Conservation (phyloP, 2,113 vertebrate genomes). For the Rhodinocichla rosea region DNA sequence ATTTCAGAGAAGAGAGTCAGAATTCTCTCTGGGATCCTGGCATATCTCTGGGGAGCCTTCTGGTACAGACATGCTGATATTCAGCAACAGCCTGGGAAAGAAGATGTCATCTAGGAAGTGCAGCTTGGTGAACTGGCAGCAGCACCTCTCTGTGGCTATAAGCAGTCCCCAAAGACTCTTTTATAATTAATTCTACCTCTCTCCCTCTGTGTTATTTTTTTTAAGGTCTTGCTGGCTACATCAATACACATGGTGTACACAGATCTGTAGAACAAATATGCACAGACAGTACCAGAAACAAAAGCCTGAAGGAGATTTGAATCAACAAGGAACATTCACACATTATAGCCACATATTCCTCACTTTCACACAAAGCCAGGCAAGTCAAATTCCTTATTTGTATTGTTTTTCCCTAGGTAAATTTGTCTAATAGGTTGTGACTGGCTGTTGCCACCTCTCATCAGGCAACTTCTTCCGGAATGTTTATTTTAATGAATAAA, state of each 20-base stretch:
- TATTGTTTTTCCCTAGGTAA: constrained; percentile 1
- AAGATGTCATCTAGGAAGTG: not conserved
- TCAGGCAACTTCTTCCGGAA: constrained; percentile 19
- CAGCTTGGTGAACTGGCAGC: not conserved
- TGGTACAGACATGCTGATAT: not conserved
- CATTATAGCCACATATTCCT: not conserved
- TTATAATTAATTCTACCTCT: not conserved
- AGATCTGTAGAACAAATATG: not conserved
- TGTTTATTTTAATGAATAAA: constrained; percentile 23
- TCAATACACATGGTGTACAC: not conserved
- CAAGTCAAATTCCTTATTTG: not conserved
- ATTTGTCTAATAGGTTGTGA: constrained; percentile 28
- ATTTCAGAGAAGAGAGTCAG: not conserved
- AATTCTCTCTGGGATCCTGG: not conserved
- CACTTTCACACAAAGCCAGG: not conserved
- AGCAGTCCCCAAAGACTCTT: not conserved
- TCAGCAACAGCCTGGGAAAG: not conserved
- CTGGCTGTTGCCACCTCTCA: not conserved
- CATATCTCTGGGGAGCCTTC: not conserved
- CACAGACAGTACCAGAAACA: not conserved
- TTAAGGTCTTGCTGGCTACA: not conserved
- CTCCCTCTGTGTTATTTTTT: not conserved
- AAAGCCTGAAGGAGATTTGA: not conserved
- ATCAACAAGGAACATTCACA: not conserved
- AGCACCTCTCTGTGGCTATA: not conserved